A percentile compares a stretch with the other conserved stretches of the same genome.
Conservation (phyloP, 2,113 vertebrate species). For the Brienomyrus brachyistius region DNA sequence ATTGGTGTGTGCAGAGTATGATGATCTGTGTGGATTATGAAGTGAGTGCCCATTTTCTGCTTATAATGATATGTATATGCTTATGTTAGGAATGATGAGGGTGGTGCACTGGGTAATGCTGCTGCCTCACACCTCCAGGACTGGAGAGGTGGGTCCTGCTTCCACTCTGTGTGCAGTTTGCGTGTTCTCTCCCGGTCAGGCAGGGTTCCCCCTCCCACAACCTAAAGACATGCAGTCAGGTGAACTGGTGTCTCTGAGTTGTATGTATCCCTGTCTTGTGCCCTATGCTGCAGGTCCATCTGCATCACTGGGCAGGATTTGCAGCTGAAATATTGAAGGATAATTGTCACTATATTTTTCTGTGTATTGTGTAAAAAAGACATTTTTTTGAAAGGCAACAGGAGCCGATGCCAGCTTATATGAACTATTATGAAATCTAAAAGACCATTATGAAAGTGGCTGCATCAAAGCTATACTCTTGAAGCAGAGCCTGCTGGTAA, state of each 20-base stretch:
- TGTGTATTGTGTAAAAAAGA: background rate
- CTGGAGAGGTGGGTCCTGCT: background rate
- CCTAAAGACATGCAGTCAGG: background rate
- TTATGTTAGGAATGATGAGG: background rate
- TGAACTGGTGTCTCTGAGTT: background rate
- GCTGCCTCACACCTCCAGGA: background rate
- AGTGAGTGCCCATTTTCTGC: background rate
- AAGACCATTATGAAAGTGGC: background rate
- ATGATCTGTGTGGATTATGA: background rate
- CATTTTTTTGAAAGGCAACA: background rate
- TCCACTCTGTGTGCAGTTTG: background rate
- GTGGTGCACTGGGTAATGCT: background rate
- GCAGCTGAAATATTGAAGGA: background rate
- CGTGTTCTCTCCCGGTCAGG: background rate
- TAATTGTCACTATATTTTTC: background rate
- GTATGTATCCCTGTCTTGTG: background rate
- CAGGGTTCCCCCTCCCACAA: background rate
- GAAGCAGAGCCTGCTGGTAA: background rate
- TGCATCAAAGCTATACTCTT: background rate
- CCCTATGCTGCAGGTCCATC: background rate
- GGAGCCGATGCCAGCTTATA: background rate
- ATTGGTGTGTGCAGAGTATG: background rate
- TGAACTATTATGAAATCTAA: background rate
- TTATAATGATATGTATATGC: background rate
- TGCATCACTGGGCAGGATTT: background rate